phyloP scores from a whole-genome alignment of 2,888 invertebrate species.

The Theretra japonica region DNA sequence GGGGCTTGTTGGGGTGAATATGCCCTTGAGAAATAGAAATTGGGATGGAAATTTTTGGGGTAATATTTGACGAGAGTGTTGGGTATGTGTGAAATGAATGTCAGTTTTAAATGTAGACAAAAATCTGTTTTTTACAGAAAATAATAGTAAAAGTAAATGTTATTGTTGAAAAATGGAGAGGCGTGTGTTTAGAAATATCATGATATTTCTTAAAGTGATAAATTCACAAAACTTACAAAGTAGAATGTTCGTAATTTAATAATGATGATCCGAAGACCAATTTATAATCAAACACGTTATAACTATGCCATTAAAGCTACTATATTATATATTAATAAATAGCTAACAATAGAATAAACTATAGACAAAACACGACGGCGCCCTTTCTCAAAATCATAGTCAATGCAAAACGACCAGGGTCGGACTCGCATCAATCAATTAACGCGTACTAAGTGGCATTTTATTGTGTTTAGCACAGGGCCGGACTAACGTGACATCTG shows the following conservation, averaged over 20 bases:
- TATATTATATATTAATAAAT: too few relatives aligned
- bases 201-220: too few relatives aligned
- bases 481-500: slow-evolving; percentile 19
- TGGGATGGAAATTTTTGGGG: slow-evolving; percentile 21
- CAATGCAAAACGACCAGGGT: slow-evolving; percentile 32
- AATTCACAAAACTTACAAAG: too few relatives aligned
- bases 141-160: too few relatives aligned
- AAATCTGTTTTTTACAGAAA: too few relatives aligned
- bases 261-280: too few relatives aligned
- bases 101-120: not conserved
- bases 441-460: slow-evolving; percentile 51
- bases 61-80: not conserved
- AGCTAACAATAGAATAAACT: too few relatives aligned
- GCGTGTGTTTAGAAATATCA: too few relatives aligned
- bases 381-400: not conserved
- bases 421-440: slow-evolving; percentile 54
- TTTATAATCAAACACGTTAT: not conserved
- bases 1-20: not conserved
- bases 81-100: not conserved
- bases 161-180: too few relatives aligned
- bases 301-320: not conserved
- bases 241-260: too few relatives aligned
- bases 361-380: not conserved
- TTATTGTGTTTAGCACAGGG: slow-evolving; percentile 41
- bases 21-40: slow-evolving; percentile 7